Conservation (phyloP, 2,113 vertebrate genomes). For the Suncus etruscus region DNA sequence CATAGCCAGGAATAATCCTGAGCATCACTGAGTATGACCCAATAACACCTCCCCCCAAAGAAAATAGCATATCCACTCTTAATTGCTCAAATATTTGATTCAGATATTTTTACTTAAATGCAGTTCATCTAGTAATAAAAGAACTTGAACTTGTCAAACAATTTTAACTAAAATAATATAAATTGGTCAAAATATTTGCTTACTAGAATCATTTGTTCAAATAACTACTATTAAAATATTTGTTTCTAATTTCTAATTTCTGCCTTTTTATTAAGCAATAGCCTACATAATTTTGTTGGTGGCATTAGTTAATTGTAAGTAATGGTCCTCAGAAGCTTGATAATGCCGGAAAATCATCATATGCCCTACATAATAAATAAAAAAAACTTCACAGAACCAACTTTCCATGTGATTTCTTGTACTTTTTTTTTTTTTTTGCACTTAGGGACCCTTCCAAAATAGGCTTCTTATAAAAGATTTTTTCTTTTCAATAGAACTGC, state of each 20-base stretch:
- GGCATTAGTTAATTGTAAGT: background rate
- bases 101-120: background rate
- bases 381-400: background rate
- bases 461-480: background rate
- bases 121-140: constrained; percentile 31
- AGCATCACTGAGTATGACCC: no score
- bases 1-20: no score
- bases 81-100: background rate
- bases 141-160: background rate
- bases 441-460: background rate
- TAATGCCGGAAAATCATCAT: background rate
- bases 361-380: background rate
- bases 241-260: background rate
- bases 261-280: background rate
- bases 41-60: background rate
- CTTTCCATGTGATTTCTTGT: background rate
- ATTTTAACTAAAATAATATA: constrained; percentile 29
- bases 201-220: background rate
- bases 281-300: background rate
- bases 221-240: background rate
- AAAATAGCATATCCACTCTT: background rate
- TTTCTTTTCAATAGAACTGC: background rate
- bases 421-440: background rate
- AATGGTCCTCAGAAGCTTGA: background rate
- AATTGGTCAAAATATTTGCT: background rate